Conservation (phyloP, 2,888 invertebrate genomes). For the Ormia ochracea region DNA sequence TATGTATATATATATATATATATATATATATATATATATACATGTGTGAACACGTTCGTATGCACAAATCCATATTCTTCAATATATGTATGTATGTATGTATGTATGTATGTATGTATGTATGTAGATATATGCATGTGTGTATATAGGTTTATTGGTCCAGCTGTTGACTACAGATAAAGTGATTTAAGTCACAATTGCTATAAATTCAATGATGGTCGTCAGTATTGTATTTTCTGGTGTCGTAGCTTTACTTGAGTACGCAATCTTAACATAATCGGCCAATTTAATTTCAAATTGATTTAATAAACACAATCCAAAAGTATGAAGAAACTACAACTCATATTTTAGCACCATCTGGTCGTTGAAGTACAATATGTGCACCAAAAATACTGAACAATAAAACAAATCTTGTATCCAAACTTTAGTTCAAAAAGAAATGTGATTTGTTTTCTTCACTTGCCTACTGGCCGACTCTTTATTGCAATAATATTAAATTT, state of each 20-base stretch:
- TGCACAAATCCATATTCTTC: conserved; percentile 20
- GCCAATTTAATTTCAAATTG: conserved; percentile 44
- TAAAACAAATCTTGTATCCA: too few species aligned
- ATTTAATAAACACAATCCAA: conserved; percentile 42
- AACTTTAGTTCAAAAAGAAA: neutral
- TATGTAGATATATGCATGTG: conserved; percentile 37
- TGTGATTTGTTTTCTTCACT: neutral
- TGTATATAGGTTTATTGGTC: conserved; percentile 59
- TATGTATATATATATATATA: too few species aligned
- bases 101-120: neutral
- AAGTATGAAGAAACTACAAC: neutral
- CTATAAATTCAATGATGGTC: conserved; percentile 61
- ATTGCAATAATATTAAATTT: conserved; percentile 15
- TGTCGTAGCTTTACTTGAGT: conserved; percentile 25
- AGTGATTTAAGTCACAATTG: conserved; percentile 61
- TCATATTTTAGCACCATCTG: conserved; percentile 58
- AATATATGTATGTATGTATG: conserved; percentile 32
- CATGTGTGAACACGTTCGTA: neutral
- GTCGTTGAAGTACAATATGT: conserved; percentile 40
- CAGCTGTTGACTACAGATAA: conserved; percentile 61
- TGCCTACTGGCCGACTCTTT: neutral
- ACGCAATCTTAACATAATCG: conserved; percentile 49
- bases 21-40: neutral
- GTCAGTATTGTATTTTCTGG: conserved; percentile 48
- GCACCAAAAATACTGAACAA: too few species aligned